Base-by-base conservation (phyloP, 2,113 vertebrate genomes). In the Carassius gibelio region DNA sequence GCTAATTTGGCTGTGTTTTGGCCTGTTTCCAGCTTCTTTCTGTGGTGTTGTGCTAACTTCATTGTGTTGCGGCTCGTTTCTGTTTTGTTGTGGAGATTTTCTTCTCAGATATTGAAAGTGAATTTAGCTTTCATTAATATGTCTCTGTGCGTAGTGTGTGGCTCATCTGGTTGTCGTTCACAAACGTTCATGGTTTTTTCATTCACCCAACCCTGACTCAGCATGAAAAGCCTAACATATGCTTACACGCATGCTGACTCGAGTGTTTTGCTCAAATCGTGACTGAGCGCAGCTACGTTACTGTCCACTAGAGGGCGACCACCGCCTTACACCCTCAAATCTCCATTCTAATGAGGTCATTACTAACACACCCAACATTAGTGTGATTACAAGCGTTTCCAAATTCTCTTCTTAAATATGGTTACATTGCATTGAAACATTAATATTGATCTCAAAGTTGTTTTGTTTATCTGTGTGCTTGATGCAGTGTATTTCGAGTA, bases 221-320 rank as follows among this genome's bases (percentile, higher is more conserved):
- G 26, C 75, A 17, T 34, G 75, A 34, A 55, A 76, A 55, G 14
- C 26, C 34, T 8, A 57, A 61, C 4, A 38, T 23, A 36, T 52
- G 57, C 48, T 17, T 2, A 17, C 45, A 42, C 13, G 3, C 72
- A n/a, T 78, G 72, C 87, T 66, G 83, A 36, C 78, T 30, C 55
- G 2, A 45, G 26, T 2, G 17, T 34, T 57, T 57, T 55, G 5
- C 42, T 21, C 21, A 5, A 8, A 14, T 30, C 59, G 14, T 21
- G 17, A 17, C 23, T 26, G n/a, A 19, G 21, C 14, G 61, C 26
- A 57, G 23, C 77, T n/a, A 10, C 5, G 4, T 34, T 8, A 81
- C 7, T 71, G n/a, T 23, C 90, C 94, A 92, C 34, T 66, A 94
- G 94, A 91, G 92, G 93, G 93, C 36, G 90, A 1, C 52, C 52